Conservation (phyloP, 2,888 invertebrate genomes). For the Copidosoma aretas region DNA sequence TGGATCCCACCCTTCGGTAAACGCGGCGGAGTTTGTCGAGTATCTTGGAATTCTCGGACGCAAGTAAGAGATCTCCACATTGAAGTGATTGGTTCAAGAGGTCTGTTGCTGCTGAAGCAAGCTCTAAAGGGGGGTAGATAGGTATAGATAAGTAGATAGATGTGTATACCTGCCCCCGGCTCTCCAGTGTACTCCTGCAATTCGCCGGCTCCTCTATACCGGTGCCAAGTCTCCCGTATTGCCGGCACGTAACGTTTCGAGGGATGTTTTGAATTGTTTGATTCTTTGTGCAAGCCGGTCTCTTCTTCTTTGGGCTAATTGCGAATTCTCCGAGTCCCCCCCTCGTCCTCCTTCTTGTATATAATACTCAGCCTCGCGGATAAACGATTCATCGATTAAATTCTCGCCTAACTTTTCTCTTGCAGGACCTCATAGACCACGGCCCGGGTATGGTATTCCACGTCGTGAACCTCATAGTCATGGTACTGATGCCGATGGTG, state of each 20-base stretch:
- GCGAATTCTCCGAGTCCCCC: neutral
- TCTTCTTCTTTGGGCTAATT: neutral
- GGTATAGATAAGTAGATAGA: no score
- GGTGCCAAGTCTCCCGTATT: constrained; percentile 13
- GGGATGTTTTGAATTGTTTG: constrained; percentile 32
- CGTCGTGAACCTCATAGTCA: constrained; percentile 76
- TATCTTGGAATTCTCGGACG: constrained; percentile 25
- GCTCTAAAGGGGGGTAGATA: no score
- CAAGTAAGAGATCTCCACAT: constrained; percentile 39
- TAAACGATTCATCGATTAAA: neutral
- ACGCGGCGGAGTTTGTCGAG: constrained; percentile 33
- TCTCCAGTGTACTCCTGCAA: no score
- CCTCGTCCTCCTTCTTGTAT: neutral
- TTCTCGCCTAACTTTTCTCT: constrained; percentile 32
- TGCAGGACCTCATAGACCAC: constrained; percentile 76
- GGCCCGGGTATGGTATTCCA: constrained; percentile 77
- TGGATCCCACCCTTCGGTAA: constrained; percentile 22
- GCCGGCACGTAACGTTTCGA: constrained; percentile 6
- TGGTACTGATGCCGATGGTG: constrained; percentile 81
- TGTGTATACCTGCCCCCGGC: no score
- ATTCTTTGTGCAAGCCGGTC: neutral
- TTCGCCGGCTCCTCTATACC: no score
- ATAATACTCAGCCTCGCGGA: neutral
- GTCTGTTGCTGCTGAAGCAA: constrained; percentile 9
- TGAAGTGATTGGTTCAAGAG: constrained; percentile 40